Conservation (phyloP, 2,888 invertebrate species). For the Amphipyra tragopoginis region DNA sequence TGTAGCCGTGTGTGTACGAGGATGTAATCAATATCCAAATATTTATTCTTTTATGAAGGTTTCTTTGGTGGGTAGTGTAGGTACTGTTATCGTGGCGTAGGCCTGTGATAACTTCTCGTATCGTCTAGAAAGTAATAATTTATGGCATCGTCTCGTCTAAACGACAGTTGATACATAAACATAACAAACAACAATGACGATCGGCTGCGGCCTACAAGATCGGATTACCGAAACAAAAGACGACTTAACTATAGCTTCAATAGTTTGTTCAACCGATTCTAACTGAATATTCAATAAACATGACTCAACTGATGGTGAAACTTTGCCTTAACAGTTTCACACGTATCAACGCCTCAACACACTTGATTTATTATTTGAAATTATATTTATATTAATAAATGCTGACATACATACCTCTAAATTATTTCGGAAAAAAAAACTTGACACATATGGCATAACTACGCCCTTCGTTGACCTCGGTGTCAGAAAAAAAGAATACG, state of each 20-base stretch:
- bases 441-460: conserved; percentile 35
- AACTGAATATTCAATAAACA: conserved; percentile 7
- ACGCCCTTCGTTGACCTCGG: conserved; percentile 39
- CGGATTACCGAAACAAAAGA: conserved; percentile 42
- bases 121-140: too few relatives aligned
- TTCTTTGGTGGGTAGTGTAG: too few relatives aligned
- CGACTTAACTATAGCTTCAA: conserved; percentile 11
- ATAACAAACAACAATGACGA: conserved; percentile 1
- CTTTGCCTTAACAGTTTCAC: conserved; percentile 1
- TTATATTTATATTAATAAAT: conserved; percentile 10
- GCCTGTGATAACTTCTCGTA: too few relatives aligned
- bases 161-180: conserved; percentile 11
- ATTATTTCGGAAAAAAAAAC: conserved; percentile 25
- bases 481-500: conserved; percentile 3
- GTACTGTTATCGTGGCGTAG: too few relatives aligned
- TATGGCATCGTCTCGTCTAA: not conserved
- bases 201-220: conserved; percentile 6
- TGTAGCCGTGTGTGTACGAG: too few relatives aligned
- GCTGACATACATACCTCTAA: not conserved
- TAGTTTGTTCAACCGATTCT: conserved; percentile 25
- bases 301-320: conserved; percentile 21
- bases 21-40: too few relatives aligned
- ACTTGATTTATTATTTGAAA: conserved; percentile 15
- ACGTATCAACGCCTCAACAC: conserved; percentile 3
- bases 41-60: too few relatives aligned